Conservation (phyloP, 2,113 vertebrate genomes). For the Nymphicus hollandicus region DNA sequence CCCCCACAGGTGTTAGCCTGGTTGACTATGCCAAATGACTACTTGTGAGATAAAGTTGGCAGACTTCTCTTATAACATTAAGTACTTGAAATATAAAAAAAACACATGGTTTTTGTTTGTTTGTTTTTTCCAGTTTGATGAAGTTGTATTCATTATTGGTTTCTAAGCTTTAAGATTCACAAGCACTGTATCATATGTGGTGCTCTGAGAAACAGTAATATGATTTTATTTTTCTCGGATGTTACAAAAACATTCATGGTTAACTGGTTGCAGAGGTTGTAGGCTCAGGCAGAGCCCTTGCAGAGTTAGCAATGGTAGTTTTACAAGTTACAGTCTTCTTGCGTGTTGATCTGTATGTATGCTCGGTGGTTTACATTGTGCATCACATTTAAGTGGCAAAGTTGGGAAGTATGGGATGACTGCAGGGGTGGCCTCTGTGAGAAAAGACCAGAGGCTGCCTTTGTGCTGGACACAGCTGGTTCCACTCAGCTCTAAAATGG, state of each 20-base stretch:
- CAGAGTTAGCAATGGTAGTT: not conserved
- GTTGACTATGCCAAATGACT: not conserved
- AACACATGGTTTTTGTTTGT: not conserved
- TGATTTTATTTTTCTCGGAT: not conserved
- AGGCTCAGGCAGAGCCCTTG: not conserved
- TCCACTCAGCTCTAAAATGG: not conserved
- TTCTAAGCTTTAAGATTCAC: not conserved
- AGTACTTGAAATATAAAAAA: not conserved
- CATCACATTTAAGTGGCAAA: not conserved
- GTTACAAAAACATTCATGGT: not conserved
- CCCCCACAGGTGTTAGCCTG: not conserved
- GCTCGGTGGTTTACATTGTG: not conserved
- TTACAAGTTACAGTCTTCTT: not conserved
- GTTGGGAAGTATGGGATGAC: not conserved
- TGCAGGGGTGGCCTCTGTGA: not conserved
- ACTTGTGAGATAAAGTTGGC: not conserved
- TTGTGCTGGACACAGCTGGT: not conserved
- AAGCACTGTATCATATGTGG: not conserved
- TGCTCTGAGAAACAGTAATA: not conserved
- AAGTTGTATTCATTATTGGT: not conserved
- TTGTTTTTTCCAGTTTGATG: not conserved
- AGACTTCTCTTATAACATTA: not conserved
- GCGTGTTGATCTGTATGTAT: not conserved
- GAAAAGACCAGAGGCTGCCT: not conserved
- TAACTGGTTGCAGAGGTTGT: not conserved